These are phyloP conservation scores for Copsychus sechellarum DNA, from an alignment of 2,113 vertebrate genomes.

Conservation along the genomic window DNA sequence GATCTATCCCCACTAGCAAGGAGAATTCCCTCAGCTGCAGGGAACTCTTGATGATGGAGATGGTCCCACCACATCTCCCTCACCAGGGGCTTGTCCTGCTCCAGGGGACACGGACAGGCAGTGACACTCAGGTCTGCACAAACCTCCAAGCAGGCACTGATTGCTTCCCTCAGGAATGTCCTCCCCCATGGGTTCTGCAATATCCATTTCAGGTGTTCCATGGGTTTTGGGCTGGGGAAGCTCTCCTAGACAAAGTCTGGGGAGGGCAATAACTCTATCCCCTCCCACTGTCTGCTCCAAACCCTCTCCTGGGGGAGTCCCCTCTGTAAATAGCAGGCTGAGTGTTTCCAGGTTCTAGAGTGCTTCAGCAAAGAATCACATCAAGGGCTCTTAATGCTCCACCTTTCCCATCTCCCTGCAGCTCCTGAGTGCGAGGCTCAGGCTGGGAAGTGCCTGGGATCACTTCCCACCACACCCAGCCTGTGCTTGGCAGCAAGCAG, in stretches of 20 bases:
- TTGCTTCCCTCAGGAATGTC: neutral
- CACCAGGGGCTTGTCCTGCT: neutral
- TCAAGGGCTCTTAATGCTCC: neutral
- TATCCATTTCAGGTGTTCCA: neutral
- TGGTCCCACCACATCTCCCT: neutral
- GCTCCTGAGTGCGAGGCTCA: neutral
- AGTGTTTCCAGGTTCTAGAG: neutral
- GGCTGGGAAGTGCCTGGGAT: neutral
- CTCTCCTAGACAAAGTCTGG: neutral
- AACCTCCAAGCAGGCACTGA: neutral
- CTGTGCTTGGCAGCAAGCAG: neutral
- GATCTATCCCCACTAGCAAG: neutral
- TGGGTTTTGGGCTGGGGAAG: neutral
- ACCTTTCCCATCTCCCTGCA: neutral
- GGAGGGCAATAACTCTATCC: neutral
- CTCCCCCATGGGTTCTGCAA: neutral
- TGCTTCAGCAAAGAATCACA: neutral
- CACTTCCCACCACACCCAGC: rapidly evolving
- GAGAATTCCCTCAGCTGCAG: neutral
- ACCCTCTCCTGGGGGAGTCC: neutral
- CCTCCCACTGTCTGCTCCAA: neutral
- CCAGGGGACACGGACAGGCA: neutral
- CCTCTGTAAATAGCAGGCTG: neutral
- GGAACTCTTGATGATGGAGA: neutral
- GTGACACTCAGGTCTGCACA: neutral